Evolutionary conservation across 2,113 vertebrate genomes (phyloP).

Genomic region (Phocoena phocoena): DNA sequence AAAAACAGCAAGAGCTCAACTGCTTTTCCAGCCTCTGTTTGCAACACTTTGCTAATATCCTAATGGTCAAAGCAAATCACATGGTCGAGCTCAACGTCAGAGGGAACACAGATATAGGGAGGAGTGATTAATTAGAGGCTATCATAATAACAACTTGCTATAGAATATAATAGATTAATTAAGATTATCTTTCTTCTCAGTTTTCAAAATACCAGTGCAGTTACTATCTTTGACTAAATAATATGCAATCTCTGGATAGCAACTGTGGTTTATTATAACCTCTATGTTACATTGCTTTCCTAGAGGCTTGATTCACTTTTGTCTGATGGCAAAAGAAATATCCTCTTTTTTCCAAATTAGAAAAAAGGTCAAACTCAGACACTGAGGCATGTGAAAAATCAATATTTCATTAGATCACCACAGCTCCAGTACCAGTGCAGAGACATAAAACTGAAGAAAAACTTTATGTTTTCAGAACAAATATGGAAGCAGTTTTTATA

Average conservation of each 20-base stretch:
- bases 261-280: not conserved
- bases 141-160: not conserved
- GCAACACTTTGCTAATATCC: not conserved
- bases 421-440: not conserved
- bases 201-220: constrained; percentile 17
- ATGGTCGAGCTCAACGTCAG: not conserved
- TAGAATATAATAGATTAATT: not conserved
- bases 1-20: not conserved
- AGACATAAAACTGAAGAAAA: constrained; percentile 47
- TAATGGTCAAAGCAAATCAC: not conserved
- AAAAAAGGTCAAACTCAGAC: constrained; percentile 38
- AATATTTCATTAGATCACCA: constrained; percentile 53
- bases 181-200: constrained; percentile 8
- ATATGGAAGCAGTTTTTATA: constrained; percentile 8
- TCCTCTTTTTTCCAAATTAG: constrained; percentile 31
- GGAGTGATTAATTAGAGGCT: not conserved
- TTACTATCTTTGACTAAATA: not conserved
- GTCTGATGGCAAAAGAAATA: not conserved
- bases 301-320: constrained; percentile 21
- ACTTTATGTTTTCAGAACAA: constrained; percentile 13
- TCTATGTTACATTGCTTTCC: not conserved
- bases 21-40: not conserved
- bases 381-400: constrained; percentile 53
- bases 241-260: not conserved
- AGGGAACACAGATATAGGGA: not conserved